Evolutionary conservation across 2,113 vertebrate species (phyloP).

Genomic region (Scomber colias): DNA sequence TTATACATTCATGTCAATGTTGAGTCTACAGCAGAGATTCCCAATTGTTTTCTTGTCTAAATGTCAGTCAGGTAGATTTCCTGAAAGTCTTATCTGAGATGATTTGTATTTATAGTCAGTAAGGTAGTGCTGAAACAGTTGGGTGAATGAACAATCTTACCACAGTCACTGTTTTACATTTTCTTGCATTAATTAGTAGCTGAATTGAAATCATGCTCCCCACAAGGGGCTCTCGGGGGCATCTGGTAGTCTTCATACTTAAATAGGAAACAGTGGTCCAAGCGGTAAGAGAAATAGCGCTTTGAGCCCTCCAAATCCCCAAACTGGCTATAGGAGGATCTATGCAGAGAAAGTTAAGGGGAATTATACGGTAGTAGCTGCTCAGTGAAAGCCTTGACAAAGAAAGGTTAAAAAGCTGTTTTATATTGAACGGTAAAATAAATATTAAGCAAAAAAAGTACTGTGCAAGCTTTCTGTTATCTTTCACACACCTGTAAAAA

Average conservation of each 20-base stretch:
- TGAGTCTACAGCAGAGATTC: not conserved
- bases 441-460: no score
- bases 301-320: not conserved
- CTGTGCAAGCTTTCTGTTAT: no score
- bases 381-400: not conserved
- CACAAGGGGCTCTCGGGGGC: not conserved
- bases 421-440: no score
- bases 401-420: not conserved
- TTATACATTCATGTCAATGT: not conserved
- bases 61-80: not conserved
- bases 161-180: not conserved
- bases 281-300: constrained; percentile 7
- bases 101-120: no score
- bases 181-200: not conserved
- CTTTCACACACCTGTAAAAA: no score
- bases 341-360: not conserved
- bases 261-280: constrained; percentile 26
- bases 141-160: not conserved
- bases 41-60: not conserved
- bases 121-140: not conserved
- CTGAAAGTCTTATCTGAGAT: not conserved
- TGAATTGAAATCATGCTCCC: not conserved
- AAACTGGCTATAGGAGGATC: constrained; percentile 17
- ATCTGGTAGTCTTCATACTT: not conserved
- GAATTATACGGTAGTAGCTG: not conserved